Conservation (phyloP, 2,113 vertebrate genomes). For the Triplophysa tibetana region DNA sequence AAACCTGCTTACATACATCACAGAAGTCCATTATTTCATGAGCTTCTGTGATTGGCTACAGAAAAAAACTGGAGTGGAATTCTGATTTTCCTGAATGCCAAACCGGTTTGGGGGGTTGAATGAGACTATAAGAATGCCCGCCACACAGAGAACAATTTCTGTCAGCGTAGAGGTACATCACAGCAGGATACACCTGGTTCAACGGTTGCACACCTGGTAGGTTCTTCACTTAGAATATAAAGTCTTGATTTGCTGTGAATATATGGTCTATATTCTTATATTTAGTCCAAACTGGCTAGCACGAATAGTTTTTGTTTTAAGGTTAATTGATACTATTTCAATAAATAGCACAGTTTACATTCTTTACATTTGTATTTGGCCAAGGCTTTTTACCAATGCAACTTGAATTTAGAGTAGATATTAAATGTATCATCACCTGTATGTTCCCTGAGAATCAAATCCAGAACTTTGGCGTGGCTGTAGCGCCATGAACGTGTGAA, state of each 20-base stretch:
- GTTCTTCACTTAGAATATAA: background rate
- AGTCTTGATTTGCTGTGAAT: background rate
- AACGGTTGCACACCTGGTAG: conserved; percentile 32
- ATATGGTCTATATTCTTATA: background rate
- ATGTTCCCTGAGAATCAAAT: too few relatives aligned
- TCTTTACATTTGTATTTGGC: too few relatives aligned
- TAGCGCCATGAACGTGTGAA: too few relatives aligned
- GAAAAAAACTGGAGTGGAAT: background rate
- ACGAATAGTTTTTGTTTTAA: background rate
- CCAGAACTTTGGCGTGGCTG: too few relatives aligned
- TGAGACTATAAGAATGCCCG: conserved; percentile 22
- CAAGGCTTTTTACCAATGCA: too few relatives aligned
- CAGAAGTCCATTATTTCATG: too few relatives aligned
- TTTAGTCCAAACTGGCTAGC: background rate
- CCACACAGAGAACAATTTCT: background rate
- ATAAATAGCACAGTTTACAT: too few relatives aligned
- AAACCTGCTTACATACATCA: background rate
- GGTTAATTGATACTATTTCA: too few relatives aligned
- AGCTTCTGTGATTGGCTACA: conserved; percentile 2
- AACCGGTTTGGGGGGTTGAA: conserved; percentile 52
- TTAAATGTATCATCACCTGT: too few relatives aligned
- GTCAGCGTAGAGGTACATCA: background rate
- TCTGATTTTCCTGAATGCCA: background rate
- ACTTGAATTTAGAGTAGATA: too few relatives aligned
- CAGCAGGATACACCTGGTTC: background rate